phyloP scores from a whole-genome alignment of 2,113 vertebrate species.

The Neotoma lepida region DNA sequence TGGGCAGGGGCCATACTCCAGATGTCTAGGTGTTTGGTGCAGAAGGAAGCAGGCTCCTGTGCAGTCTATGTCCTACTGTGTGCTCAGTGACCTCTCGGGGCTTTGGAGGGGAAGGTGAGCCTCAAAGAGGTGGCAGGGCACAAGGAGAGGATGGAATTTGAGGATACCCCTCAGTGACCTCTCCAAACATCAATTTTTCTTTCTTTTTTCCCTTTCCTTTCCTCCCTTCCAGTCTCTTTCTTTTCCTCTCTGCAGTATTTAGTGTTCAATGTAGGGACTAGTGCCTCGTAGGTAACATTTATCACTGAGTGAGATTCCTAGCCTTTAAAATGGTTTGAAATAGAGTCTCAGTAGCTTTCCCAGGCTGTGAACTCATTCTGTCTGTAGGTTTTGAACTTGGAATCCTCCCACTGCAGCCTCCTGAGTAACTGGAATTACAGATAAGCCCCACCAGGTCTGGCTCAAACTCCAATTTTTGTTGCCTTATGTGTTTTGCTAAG shows the following conservation, averaged over 20 bases:
- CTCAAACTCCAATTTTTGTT: background rate
- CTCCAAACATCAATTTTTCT: background rate
- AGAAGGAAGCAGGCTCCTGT: background rate
- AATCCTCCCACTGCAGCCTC: background rate
- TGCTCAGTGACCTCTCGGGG: background rate
- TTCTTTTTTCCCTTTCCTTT: background rate
- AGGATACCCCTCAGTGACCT: background rate
- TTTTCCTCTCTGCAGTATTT: background rate
- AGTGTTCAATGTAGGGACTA: background rate
- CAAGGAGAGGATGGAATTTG: background rate
- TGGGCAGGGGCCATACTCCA: background rate
- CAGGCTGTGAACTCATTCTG: background rate
- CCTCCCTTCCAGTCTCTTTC: background rate
- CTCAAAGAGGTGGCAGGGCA: fast-evolving
- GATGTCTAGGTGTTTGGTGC: background rate
- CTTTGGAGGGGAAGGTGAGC: background rate
- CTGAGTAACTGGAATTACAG: background rate
- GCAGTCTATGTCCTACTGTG: background rate
- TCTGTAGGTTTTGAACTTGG: background rate
- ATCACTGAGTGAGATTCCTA: background rate
- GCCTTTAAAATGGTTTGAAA: background rate
- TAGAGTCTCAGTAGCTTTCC: background rate
- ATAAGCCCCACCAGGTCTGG: background rate
- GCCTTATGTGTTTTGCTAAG: background rate
- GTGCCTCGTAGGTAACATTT: background rate